phyloP scores from a whole-genome alignment of 2,888 invertebrate genomes.

The Apodemia hepburni region DNA sequence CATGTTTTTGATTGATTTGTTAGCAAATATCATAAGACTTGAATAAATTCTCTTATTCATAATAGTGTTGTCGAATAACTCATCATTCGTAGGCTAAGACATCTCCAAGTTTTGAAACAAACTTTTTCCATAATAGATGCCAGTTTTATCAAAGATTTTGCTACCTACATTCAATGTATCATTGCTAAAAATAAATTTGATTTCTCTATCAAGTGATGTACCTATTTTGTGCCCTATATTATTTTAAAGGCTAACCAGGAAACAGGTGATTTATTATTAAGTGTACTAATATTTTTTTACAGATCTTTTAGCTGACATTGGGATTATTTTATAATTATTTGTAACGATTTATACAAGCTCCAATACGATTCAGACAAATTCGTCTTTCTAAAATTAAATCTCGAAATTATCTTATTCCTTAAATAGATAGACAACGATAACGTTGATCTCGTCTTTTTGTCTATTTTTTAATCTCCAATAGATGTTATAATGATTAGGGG shows the following conservation, averaged over 20 bases:
- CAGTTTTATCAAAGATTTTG: background rate
- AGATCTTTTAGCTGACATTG: conserved; percentile 20
- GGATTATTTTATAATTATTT: background rate
- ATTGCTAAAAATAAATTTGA: background rate
- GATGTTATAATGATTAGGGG: too few species aligned
- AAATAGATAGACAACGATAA: too few species aligned
- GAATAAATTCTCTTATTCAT: background rate
- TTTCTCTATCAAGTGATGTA: background rate
- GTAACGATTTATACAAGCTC: too few species aligned
- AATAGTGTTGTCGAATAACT: background rate
- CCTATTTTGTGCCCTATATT: conserved; percentile 8
- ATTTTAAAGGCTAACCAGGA: conserved; percentile 29
- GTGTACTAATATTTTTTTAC: conserved; percentile 24
- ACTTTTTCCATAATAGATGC: conserved; percentile 2
- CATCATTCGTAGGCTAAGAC: background rate
- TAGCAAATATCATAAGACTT: background rate
- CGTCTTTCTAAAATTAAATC: too few species aligned
- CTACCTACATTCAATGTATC: background rate
- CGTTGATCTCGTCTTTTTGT: too few species aligned
- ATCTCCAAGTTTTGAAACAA: conserved; percentile 2
- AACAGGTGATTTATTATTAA: conserved; percentile 30
- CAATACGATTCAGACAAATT: too few species aligned
- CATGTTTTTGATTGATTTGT: background rate
- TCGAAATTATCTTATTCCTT: too few species aligned
- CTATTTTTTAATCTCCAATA: too few species aligned